A percentile compares a stretch with the other conserved stretches of the same genome.
These are phyloP conservation scores for Mixornis gularis DNA, from an alignment of 2,113 vertebrate species.

Conservation along the genomic window DNA sequence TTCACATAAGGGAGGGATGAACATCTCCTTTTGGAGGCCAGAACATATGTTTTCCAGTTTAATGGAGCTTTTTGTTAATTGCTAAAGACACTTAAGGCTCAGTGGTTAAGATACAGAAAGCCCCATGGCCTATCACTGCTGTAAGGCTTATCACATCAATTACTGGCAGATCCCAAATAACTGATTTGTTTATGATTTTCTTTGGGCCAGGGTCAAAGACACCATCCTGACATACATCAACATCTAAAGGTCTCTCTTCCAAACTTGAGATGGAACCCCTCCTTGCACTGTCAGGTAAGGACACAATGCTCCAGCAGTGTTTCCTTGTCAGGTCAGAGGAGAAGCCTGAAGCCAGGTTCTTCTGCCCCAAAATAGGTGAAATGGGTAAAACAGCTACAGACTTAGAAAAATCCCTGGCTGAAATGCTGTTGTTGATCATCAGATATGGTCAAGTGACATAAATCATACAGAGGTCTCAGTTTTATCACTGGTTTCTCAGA, in stretches of 20 bases:
- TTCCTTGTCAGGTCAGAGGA: not conserved
- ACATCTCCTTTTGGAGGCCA: not conserved
- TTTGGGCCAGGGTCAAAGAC: not conserved
- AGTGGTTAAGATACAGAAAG: not conserved
- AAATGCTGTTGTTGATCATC: not conserved
- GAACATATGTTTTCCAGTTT: not conserved
- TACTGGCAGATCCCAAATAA: not conserved
- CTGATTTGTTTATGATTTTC: not conserved
- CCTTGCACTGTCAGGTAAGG: slow-evolving; percentile 27
- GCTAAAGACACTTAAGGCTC: not conserved
- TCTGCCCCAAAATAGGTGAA: not conserved
- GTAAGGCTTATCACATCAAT: not conserved
- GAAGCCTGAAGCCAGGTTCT: not conserved
- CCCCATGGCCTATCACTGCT: not conserved
- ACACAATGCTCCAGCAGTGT: not conserved
- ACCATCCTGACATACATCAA: not conserved
- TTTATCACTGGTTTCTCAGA: not conserved
- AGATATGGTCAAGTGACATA: not conserved
- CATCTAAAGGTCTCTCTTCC: not conserved
- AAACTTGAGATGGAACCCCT: not conserved
- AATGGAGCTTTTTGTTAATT: not conserved
- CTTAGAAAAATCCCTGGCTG: not conserved
- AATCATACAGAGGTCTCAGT: not conserved
- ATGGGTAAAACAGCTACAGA: not conserved
- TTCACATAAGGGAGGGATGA: not conserved